phyloP scores from a whole-genome alignment of 1,140 invertebrate genomes.

The Bathynomus jamesi region DNA sequence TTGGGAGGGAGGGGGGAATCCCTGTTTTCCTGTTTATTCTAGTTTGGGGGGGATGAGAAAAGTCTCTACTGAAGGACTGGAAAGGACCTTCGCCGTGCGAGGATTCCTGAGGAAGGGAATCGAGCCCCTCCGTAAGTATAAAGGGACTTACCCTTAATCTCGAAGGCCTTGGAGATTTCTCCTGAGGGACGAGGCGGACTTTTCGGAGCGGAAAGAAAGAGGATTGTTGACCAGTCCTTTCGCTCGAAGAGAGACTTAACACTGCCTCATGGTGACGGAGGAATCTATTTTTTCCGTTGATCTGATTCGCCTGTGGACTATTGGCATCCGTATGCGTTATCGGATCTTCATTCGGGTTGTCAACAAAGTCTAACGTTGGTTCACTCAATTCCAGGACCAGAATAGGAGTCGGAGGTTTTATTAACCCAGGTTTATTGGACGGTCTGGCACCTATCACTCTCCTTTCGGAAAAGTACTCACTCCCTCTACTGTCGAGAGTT shows the following conservation, averaged over 20 bases:
- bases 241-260: not conserved
- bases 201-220: not conserved
- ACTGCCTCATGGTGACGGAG: not conserved
- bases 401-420: not conserved
- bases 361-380: not conserved
- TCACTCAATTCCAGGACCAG: not conserved
- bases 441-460: not conserved
- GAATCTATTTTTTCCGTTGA: not conserved
- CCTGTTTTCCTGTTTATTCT: slow-evolving; percentile 9
- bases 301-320: not conserved
- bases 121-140: not conserved
- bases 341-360: not conserved
- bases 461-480: not conserved
- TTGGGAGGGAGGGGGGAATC: not conserved
- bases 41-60: slow-evolving; percentile 12
- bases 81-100: not conserved
- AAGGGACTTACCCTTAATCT: not conserved
- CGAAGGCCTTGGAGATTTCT: not conserved
- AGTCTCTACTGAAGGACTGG: not conserved
- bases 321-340: not conserved
- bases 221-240: slow-evolving; percentile 7
- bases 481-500: not conserved
- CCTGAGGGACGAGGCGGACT: slow-evolving; percentile 7
- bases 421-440: not conserved
- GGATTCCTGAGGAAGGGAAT: slow-evolving; percentile 4